Conservation (phyloP, 92 coral and sea anemone species). For the Epizoanthus illoricatus region DNA sequence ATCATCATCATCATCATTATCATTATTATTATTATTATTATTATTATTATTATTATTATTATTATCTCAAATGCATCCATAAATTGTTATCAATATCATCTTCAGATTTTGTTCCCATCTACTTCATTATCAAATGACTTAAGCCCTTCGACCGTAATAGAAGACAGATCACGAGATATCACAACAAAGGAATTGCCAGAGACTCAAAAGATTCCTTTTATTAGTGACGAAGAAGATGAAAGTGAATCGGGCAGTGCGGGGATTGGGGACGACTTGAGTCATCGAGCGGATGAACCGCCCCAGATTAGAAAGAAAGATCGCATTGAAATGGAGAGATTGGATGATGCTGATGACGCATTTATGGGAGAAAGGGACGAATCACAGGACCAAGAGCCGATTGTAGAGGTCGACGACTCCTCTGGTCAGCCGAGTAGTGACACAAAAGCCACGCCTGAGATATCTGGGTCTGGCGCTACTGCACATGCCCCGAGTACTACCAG, state of each 20-base stretch:
- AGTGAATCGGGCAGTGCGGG: too few species aligned
- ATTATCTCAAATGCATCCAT: too few species aligned
- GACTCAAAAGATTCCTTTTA: conserved; percentile 18
- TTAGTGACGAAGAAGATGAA: not conserved
- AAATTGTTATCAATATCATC: too few species aligned
- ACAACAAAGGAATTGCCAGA: conserved; percentile 33
- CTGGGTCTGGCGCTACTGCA: conserved; percentile 12
- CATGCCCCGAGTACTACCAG: not conserved
- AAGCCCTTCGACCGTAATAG: not conserved
- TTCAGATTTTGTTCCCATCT: conserved; percentile 7
- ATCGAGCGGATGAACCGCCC: not conserved
- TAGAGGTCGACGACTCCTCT: not conserved
- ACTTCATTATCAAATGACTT: conserved; percentile 9
- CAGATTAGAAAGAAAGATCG: conserved; percentile 9
- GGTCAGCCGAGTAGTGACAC: not conserved
- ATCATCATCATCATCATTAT: too few species aligned
- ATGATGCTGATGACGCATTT: conserved; percentile 4
- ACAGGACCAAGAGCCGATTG: not conserved
- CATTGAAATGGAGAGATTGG: conserved; percentile 15
- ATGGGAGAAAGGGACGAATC: conserved; percentile 8
- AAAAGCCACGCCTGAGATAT: not conserved
- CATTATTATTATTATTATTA: too few species aligned
- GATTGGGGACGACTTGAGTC: not conserved
- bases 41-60: too few species aligned
- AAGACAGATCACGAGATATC: conserved; percentile 34